Evolutionary conservation across 2,797 vertebrate genomes (phyloP).

Genomic region (Enteromius mattozi): DNA sequence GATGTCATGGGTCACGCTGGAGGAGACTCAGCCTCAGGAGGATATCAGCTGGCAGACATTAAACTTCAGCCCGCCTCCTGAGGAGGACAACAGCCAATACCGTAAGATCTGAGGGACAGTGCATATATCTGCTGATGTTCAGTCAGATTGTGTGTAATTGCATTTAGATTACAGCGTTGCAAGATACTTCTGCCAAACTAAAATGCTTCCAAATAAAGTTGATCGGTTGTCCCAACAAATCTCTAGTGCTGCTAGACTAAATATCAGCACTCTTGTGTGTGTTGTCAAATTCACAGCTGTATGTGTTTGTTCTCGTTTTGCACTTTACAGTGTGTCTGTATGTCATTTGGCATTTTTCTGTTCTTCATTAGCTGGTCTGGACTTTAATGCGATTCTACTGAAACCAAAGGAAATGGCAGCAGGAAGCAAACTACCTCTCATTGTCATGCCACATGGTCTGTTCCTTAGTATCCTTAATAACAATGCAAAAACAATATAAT

Average conservation of each 20-base stretch:
- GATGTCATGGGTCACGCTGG: constrained; percentile 87
- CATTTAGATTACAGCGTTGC: not conserved
- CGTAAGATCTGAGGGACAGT: constrained; percentile 74
- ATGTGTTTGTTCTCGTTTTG: not conserved
- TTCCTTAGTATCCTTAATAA: not conserved
- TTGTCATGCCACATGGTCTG: constrained; percentile 92
- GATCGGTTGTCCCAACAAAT: not conserved
- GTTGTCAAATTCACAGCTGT: not conserved
- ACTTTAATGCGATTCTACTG: constrained; percentile 91
- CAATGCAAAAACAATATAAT: not conserved
- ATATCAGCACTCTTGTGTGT: not conserved
- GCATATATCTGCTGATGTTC: not conserved
- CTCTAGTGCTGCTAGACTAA: not conserved
- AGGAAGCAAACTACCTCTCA: constrained; percentile 84
- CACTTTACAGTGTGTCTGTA: not conserved
- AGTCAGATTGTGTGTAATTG: not conserved
- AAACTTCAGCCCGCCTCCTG: constrained; percentile 84
- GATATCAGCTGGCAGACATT: constrained; percentile 87
- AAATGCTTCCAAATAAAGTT: not conserved
- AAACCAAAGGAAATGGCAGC: constrained; percentile 79
- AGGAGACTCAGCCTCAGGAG: constrained; percentile 77
- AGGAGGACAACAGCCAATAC: constrained; percentile 87
- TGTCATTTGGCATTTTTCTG: not conserved
- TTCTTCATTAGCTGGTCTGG: constrained; percentile 80
- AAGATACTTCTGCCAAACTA: not conserved